Evolutionary conservation across 2,797 vertebrate genomes (phyloP), one percentile per base, ranked within the genome.

Genomic region (Rhynchonycteris naso): DNA sequence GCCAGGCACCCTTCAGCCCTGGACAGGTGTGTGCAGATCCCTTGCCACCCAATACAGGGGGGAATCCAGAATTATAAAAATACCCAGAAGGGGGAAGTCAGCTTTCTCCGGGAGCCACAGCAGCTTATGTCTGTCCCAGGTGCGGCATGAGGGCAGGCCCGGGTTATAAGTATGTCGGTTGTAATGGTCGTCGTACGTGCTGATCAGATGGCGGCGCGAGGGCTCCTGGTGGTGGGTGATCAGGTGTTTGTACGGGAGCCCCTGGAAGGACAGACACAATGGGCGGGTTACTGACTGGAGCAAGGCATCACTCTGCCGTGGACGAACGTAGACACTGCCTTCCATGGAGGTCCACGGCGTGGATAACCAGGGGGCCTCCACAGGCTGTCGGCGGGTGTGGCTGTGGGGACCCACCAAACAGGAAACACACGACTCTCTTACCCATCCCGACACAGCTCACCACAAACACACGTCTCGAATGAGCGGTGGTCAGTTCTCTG

Each of bases 171-270:
- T 24, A 0, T 87, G 97, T 16, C 97, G 93, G 4, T 92, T 98
- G 61, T 98, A 99, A 81, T 98, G 97, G 87, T 99, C 98, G 0
- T 98, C 98, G 1, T 98, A 99, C 0, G 98, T 97, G 1, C 98
- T 98, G 71, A 99, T 98, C 83, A 98, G 96, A 95, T 98, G 96
- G 81, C 96, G 85, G 59, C 97, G 97, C 5, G 92, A 92, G 38
- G 98, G 97, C 10, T 97, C 98, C 56, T 97, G 93, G 5, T 98
- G 98, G 80, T 99, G 98, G 71, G 95, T 97, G 58, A 99, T 96
- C 38, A 99, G 96, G 61, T 97, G 97, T 96, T 98, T 98, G 63
- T 69, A 96, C 19, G 98, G 98, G 95, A 99, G 98, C 30, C 99
- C 99, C 99, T 98, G 94, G 61, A 98, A 98, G 43, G 90, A 95